These are phyloP conservation scores for Aegotheles bennettii DNA, from an alignment of 2,113 vertebrate species.

Conservation along the genomic window DNA sequence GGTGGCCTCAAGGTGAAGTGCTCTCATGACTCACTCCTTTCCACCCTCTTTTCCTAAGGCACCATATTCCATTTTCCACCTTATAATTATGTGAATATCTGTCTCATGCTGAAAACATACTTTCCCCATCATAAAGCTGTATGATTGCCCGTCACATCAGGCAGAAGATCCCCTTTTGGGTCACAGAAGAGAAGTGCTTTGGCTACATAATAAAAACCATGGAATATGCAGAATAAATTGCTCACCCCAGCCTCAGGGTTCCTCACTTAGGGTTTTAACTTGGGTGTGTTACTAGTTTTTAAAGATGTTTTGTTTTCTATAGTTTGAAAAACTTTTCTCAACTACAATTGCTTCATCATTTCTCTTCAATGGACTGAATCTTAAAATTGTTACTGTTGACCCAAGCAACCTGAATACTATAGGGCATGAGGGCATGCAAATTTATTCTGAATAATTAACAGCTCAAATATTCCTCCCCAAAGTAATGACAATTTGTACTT, in stretches of 20 bases:
- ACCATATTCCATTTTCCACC: neutral
- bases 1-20: neutral
- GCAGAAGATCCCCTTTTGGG: neutral
- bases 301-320: neutral
- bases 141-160: accelerated
- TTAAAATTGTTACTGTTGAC: neutral
- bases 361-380: neutral
- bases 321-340: neutral
- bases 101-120: neutral
- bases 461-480: neutral
- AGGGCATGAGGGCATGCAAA: neutral
- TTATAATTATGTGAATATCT: neutral
- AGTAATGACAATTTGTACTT: neutral
- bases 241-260: neutral
- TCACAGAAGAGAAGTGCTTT: neutral
- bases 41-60: neutral
- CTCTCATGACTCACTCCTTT: neutral
- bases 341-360: neutral
- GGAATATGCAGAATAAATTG: neutral
- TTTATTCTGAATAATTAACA: neutral
- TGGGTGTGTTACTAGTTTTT: neutral
- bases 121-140: neutral
- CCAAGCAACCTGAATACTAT: neutral
- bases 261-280: neutral
- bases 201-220: neutral